Percentiles rank a stretch among this genome's conserved stretches.
Conservation (phyloP, 1,140 invertebrate genomes). For the Philopotamus ludificatus region DNA sequence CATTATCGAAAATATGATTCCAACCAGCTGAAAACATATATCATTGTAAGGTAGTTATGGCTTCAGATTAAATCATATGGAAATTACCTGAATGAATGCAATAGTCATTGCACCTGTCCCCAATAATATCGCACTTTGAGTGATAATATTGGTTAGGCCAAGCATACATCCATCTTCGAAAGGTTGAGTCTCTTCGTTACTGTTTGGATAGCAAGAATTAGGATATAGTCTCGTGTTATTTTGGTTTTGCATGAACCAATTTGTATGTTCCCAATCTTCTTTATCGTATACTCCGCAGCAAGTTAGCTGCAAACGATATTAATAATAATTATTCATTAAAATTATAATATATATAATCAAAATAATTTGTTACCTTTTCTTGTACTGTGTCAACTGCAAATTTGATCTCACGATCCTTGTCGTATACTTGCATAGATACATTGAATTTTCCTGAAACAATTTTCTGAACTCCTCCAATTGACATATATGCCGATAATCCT, state of each 20-base stretch:
- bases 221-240: constrained; percentile 52
- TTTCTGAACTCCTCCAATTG: constrained; percentile 61
- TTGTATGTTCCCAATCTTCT: constrained; percentile 62
- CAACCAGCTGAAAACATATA: constrained; percentile 67
- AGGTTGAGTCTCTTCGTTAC: constrained; percentile 9
- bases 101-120: constrained; percentile 80
- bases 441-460: constrained; percentile 62
- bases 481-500: constrained; percentile 74
- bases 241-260: constrained; percentile 42
- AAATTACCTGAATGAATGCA: constrained; percentile 70
- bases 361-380: constrained; percentile 54
- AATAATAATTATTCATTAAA: constrained; percentile 8
- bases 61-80: background rate
- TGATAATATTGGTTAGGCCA: constrained; percentile 65
- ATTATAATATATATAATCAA: background rate
- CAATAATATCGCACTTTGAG: constrained; percentile 70
- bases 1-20: constrained; percentile 83
- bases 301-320: constrained; percentile 58
- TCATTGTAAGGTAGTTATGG: background rate
- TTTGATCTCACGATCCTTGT: constrained; percentile 50
- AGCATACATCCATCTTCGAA: constrained; percentile 63
- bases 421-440: constrained; percentile 59
- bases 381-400: constrained; percentile 67
- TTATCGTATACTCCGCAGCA: constrained; percentile 71
- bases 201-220: constrained; percentile 54